phyloP scores from a whole-genome alignment of 2,797 vertebrate genomes.

The Mareca penelope region DNA sequence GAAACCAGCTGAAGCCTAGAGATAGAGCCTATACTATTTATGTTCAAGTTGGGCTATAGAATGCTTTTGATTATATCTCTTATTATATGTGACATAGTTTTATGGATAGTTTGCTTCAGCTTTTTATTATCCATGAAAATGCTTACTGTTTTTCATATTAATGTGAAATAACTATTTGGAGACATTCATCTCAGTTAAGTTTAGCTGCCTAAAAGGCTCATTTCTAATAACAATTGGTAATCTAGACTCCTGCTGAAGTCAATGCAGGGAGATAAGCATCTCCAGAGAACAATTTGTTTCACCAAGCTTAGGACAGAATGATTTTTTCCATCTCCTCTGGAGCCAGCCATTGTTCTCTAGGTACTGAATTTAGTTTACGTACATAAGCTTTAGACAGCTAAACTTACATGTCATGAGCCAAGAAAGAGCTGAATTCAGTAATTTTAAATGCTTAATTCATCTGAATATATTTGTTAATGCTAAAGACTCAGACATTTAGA shows the following conservation, averaged over 20 bases:
- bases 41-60: slow-evolving; percentile 11
- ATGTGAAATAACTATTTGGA: background rate
- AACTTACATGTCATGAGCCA: background rate
- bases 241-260: background rate
- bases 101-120: background rate
- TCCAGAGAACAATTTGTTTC: background rate
- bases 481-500: background rate
- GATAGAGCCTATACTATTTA: slow-evolving; percentile 49
- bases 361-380: background rate
- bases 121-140: slow-evolving; percentile 32
- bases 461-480: background rate
- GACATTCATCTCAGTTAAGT: background rate
- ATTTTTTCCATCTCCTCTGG: background rate
- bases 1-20: slow-evolving; percentile 48
- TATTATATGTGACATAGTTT: background rate
- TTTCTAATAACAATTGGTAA: background rate
- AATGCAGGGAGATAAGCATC: background rate
- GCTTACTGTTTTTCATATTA: slow-evolving; percentile 13
- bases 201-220: background rate
- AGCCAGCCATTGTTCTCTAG: background rate
- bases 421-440: background rate
- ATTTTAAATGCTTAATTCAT: background rate
- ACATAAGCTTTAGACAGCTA: background rate
- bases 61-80: slow-evolving; percentile 40
- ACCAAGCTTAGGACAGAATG: background rate